These are phyloP conservation scores for Mugil cephalus DNA, from an alignment of 2,113 vertebrate genomes.

Conservation along the genomic window DNA sequence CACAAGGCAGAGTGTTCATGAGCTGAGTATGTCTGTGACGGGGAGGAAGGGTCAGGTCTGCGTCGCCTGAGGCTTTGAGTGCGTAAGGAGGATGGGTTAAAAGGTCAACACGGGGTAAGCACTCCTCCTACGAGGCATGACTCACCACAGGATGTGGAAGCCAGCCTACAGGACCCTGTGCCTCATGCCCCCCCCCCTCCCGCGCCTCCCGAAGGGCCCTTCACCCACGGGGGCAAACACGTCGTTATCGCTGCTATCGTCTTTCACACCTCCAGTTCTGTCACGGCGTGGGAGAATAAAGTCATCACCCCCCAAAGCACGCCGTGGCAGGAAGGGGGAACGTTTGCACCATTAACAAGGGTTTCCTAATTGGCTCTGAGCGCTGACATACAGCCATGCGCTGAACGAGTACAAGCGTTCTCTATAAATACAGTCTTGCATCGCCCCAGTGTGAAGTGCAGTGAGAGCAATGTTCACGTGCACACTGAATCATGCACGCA, in stretches of 20 bases:
- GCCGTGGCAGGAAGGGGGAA: slow-evolving; percentile 9
- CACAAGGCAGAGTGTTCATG: neutral
- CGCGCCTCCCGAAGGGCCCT: slow-evolving; percentile 11
- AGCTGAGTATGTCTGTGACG: slow-evolving; percentile 1
- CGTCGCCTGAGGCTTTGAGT: slow-evolving; percentile 43
- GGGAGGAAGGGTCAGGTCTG: slow-evolving; percentile 21
- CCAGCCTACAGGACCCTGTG: slow-evolving; percentile 4
- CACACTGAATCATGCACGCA: slow-evolving; percentile 2
- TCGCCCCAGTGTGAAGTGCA: slow-evolving; percentile 26
- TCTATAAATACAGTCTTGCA: slow-evolving; percentile 67
- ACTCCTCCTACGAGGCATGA: slow-evolving; percentile 35
- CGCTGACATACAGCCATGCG: slow-evolving; percentile 54
- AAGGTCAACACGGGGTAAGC: slow-evolving; percentile 55
- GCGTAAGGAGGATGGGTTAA: slow-evolving; percentile 23
- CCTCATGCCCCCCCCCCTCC: neutral
- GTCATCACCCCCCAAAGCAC: slow-evolving; percentile 53
- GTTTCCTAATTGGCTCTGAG: slow-evolving; percentile 76
- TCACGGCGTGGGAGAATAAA: slow-evolving; percentile 51
- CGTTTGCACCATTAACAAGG: slow-evolving; percentile 71
- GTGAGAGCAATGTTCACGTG: slow-evolving; percentile 8
- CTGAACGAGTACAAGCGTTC: slow-evolving; percentile 31
- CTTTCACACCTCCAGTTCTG: slow-evolving; percentile 24
- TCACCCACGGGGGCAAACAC: slow-evolving; percentile 55
- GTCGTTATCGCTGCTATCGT: slow-evolving; percentile 54
- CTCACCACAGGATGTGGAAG: slow-evolving; percentile 47